Percentiles rank a stretch among this genome's conserved stretches.
phyloP scores from a whole-genome alignment of 1,140 invertebrate species.

The Lethrus apterus region DNA sequence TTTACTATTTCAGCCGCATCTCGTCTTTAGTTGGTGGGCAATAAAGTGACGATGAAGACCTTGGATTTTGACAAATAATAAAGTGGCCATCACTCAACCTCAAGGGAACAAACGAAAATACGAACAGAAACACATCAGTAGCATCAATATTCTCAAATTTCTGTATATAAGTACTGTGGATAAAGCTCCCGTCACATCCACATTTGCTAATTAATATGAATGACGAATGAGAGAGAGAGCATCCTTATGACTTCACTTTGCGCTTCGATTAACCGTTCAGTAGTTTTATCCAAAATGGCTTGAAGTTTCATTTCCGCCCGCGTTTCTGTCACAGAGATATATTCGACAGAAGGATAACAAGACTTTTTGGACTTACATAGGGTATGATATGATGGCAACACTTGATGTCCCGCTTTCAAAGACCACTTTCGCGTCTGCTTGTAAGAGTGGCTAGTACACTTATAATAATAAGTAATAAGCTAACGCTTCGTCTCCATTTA shows the following conservation, averaged over 20 bases:
- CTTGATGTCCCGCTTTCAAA: slow-evolving; percentile 4
- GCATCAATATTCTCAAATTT: slow-evolving; percentile 3
- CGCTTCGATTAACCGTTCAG: slow-evolving; percentile 18
- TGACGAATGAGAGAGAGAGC: background rate
- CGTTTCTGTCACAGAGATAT: slow-evolving; percentile 14
- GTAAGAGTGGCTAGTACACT: slow-evolving; percentile 18
- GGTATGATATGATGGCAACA: slow-evolving; percentile 9
- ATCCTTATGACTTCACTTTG: slow-evolving; percentile 34
- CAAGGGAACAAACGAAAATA: slow-evolving; percentile 16
- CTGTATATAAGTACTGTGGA: slow-evolving; percentile 13
- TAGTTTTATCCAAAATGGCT: slow-evolving; percentile 22
- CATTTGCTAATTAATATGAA: slow-evolving; percentile 12
- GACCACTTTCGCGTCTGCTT: slow-evolving; percentile 15
- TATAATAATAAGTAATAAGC: slow-evolving; percentile 21
- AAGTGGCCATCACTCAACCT: background rate
- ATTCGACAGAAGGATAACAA: slow-evolving; percentile 18
- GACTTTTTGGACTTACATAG: slow-evolving; percentile 14
- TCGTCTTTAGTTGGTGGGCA: slow-evolving; percentile 17
- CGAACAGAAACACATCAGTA: slow-evolving; percentile 13
- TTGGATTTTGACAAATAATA: slow-evolving; percentile 14
- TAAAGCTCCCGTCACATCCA: slow-evolving; percentile 11
- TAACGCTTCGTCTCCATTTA: slow-evolving; percentile 5
- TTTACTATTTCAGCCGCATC: too few species aligned
- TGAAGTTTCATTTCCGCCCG: slow-evolving; percentile 21
- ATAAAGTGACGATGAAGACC: slow-evolving; percentile 17